These are phyloP conservation scores for Lophochroa leadbeateri DNA, from an alignment of 2,113 vertebrate genomes.

Conservation along the genomic window DNA sequence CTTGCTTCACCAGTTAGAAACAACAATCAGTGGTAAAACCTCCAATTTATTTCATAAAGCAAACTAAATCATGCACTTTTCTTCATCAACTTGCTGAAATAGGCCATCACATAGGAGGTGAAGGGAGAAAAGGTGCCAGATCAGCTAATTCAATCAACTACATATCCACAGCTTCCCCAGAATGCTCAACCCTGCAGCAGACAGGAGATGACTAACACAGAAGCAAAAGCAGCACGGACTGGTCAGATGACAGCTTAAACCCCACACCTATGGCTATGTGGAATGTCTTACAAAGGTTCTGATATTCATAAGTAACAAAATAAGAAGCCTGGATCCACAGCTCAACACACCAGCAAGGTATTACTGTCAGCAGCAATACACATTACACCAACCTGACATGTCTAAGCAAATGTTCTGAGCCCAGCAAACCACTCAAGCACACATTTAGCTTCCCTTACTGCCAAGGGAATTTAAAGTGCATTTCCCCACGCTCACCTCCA, in stretches of 20 bases:
- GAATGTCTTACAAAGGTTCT: background rate
- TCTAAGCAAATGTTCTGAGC: background rate
- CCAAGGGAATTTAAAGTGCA: background rate
- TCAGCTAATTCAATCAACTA: background rate
- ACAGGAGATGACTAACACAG: background rate
- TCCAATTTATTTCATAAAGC: background rate
- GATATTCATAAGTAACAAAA: background rate
- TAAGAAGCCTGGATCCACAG: background rate
- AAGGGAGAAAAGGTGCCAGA: background rate
- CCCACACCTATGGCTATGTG: rapidly evolving
- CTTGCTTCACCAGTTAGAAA: background rate
- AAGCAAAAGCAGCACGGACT: background rate
- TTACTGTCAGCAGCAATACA: background rate
- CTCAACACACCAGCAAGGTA: background rate
- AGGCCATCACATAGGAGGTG: background rate
- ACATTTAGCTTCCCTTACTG: background rate
- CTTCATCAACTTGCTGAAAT: background rate
- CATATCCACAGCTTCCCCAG: background rate
- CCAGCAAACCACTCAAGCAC: background rate
- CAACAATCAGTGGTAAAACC: background rate
- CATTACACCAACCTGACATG: background rate
- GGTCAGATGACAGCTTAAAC: background rate
- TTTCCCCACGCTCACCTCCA: background rate
- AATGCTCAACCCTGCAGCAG: background rate
- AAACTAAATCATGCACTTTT: background rate